A percentile compares a stretch with the other conserved stretches of the same genome.
phyloP scores from a whole-genome alignment of 2,797 vertebrate species.

The Vireo griseus region DNA sequence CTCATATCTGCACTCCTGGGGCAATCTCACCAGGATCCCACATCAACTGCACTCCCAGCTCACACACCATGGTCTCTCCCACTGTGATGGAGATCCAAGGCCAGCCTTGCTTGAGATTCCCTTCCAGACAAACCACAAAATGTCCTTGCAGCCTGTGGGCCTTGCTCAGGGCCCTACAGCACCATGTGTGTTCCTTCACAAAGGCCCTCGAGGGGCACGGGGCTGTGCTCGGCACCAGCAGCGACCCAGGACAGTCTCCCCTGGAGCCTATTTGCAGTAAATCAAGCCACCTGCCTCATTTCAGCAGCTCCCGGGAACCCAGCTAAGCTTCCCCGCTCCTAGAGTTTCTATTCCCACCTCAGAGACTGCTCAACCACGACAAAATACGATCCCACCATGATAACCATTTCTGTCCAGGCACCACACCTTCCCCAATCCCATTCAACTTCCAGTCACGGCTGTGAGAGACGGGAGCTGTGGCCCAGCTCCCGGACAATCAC shows the following conservation, averaged over 20 bases:
- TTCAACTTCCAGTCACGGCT: rapidly evolving
- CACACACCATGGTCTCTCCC: rapidly evolving
- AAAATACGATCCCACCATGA: rapidly evolving
- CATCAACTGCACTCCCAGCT: rapidly evolving
- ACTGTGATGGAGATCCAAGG: rapidly evolving
- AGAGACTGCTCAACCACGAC: rapidly evolving
- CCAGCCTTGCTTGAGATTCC: rapidly evolving
- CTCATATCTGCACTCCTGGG: rapidly evolving
- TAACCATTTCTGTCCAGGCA: rapidly evolving
- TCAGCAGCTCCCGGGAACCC: rapidly evolving
- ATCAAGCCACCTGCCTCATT: background rate
- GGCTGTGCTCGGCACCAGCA: background rate
- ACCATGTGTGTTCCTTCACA: rapidly evolving
- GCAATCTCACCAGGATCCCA: background rate
- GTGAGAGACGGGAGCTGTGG: rapidly evolving
- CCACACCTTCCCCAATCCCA: background rate
- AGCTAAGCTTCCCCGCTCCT: rapidly evolving
- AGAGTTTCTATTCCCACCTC: background rate
- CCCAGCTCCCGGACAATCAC: background rate
- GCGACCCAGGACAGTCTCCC: rapidly evolving
- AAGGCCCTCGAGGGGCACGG: rapidly evolving
- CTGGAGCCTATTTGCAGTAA: background rate
- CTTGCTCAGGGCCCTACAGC: background rate
- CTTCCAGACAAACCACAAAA: background rate
- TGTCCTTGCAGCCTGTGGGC: background rate